Evolutionary conservation across 2,888 invertebrate genomes (phyloP).

Genomic region (Drosophila subquinaria): DNA sequence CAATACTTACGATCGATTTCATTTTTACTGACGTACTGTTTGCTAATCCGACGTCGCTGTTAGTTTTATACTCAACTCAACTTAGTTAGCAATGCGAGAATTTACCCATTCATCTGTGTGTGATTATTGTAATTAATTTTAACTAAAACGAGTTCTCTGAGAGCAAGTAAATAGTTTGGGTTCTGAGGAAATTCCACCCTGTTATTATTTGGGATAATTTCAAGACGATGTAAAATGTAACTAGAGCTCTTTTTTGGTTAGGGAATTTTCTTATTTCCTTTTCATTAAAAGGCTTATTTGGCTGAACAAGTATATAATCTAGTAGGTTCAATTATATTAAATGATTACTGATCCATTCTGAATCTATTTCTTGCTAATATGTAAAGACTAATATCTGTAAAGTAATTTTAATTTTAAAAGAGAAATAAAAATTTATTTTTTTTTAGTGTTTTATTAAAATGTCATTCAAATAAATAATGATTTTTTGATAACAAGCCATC

Average conservation of each 20-base stretch:
- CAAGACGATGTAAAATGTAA: neutral
- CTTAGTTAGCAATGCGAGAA: slow-evolving; percentile 46
- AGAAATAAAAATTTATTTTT: neutral
- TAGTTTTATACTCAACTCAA: slow-evolving; percentile 54
- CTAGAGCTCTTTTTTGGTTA: neutral
- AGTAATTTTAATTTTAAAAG: neutral
- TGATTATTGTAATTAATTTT: slow-evolving; percentile 1
- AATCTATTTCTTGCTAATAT: too few relatives aligned
- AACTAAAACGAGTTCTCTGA: slow-evolving; percentile 9
- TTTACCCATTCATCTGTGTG: slow-evolving; percentile 46
- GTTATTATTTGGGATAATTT: neutral
- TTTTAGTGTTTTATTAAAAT: slow-evolving; percentile 17
- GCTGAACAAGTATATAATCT: too few relatives aligned
- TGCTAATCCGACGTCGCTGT: slow-evolving; percentile 7
- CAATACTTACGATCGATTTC: slow-evolving; percentile 61
- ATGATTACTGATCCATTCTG: too few relatives aligned
- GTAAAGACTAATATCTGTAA: too few relatives aligned
- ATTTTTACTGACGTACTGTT: slow-evolving; percentile 55
- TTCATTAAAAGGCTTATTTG: too few relatives aligned
- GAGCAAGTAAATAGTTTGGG: neutral
- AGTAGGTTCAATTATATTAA: too few relatives aligned
- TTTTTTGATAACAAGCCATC: neutral
- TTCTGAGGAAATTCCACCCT: neutral
- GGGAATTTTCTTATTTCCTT: neutral
- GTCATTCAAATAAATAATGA: neutral